Conservation (phyloP, 2,888 invertebrate species). For the Dasypolia templi region DNA sequence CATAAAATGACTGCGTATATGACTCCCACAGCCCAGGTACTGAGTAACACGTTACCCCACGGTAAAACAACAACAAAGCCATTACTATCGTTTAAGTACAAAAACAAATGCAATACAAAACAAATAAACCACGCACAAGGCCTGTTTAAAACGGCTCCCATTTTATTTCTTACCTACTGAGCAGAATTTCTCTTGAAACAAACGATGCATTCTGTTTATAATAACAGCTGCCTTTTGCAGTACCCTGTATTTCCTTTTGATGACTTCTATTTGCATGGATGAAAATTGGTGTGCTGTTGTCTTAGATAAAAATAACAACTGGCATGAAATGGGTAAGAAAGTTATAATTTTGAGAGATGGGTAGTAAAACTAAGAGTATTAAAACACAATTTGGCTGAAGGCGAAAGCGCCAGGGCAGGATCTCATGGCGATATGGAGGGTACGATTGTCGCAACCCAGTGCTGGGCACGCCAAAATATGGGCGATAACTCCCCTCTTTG, state of each 20-base stretch:
- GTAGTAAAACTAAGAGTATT: neutral
- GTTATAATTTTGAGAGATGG: neutral
- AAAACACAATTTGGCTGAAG: neutral
- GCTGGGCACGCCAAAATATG: no score
- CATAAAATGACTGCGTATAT: neutral
- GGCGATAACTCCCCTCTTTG: no score
- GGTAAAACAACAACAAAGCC: neutral
- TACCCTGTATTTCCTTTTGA: slow-evolving; percentile 31
- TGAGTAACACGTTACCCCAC: neutral
- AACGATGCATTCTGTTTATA: slow-evolving; percentile 50
- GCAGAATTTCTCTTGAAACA: slow-evolving; percentile 42
- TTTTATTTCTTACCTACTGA: slow-evolving; percentile 36
- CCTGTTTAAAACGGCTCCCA: slow-evolving; percentile 10
- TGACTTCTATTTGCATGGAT: slow-evolving; percentile 34
- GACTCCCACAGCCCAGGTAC: neutral
- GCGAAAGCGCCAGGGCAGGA: no score
- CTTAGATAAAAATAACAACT: slow-evolving; percentile 4
- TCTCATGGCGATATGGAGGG: no score
- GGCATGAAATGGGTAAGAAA: neutral
- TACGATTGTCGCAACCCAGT: no score
- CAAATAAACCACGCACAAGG: slow-evolving; percentile 33
- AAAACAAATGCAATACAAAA: slow-evolving; percentile 28
- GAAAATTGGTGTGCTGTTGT: slow-evolving; percentile 12
- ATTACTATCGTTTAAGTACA: slow-evolving; percentile 5
- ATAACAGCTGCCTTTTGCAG: slow-evolving; percentile 44